Evolutionary conservation across 2,113 vertebrate species (phyloP).

Genomic region (Oreochromis spilurus): DNA sequence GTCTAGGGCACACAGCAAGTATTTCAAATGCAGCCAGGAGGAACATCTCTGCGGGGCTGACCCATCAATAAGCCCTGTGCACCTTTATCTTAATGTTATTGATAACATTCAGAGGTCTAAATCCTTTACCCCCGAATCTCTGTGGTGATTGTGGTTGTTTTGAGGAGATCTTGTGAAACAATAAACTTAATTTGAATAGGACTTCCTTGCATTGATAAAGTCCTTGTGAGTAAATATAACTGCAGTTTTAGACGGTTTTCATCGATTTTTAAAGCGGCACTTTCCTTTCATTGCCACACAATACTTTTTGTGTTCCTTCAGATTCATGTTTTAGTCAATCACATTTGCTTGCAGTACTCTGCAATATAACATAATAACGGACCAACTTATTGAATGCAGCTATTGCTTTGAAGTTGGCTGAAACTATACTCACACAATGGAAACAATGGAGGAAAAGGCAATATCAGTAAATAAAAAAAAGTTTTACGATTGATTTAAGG

Average conservation of each 20-base stretch:
- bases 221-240: neutral
- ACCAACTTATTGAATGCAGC: neutral
- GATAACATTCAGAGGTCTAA: neutral
- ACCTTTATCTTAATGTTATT: neutral
- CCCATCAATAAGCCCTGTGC: neutral
- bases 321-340: neutral
- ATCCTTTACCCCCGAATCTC: neutral
- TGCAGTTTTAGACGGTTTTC: neutral
- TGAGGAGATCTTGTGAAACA: neutral
- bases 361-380: neutral
- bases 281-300: neutral
- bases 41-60: neutral
- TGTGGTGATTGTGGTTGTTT: neutral
- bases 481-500: neutral
- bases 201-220: neutral
- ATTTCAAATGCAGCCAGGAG: conserved; percentile 8
- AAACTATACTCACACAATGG: neutral
- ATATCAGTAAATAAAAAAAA: neutral
- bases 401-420: neutral
- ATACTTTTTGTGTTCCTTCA: neutral
- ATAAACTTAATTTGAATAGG: neutral
- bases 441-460: neutral
- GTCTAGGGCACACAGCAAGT: neutral
- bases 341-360: neutral
- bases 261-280: neutral